phyloP scores from a whole-genome alignment of 1,140 invertebrate species.

The Idris sp. region DNA sequence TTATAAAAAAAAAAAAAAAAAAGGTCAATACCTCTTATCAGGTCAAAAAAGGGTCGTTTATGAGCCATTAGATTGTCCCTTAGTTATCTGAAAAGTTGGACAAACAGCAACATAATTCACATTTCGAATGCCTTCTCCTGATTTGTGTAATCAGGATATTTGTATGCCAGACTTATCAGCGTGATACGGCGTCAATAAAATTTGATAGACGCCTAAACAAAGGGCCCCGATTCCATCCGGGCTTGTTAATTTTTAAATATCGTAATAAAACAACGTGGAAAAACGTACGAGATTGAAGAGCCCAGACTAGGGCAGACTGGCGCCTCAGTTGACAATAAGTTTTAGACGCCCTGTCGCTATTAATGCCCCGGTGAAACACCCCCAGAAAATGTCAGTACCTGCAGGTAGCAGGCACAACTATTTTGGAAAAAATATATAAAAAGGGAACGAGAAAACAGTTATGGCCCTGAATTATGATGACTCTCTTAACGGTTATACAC shows the following conservation, averaged over 20 bases:
- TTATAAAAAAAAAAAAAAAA: no score
- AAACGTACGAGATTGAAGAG: slow-evolving; percentile 12
- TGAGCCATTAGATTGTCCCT: no score
- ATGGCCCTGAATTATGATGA: slow-evolving; percentile 62
- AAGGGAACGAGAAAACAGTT: slow-evolving; percentile 36
- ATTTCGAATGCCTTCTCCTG: not conserved
- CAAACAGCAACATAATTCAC: slow-evolving; percentile 20
- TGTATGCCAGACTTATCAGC: slow-evolving; percentile 39
- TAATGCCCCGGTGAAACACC: slow-evolving; percentile 26
- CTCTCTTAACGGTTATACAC: slow-evolving; percentile 36
- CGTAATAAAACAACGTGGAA: slow-evolving; percentile 28
- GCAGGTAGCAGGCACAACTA: slow-evolving; percentile 66
- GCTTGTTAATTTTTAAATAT: slow-evolving; percentile 29
- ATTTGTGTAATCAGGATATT: slow-evolving; percentile 28
- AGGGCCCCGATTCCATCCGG: slow-evolving; percentile 15
- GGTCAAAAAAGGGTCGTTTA: no score
- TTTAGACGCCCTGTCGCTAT: slow-evolving; percentile 63
- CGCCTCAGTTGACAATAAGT: slow-evolving; percentile 68
- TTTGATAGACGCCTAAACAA: slow-evolving; percentile 35
- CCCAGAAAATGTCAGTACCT: slow-evolving; percentile 50
- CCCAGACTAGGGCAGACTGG: slow-evolving; percentile 52
- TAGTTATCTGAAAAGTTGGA: no score
- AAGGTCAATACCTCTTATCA: no score
- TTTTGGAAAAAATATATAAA: slow-evolving; percentile 9
- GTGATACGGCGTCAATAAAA: slow-evolving; percentile 45